Evolutionary conservation across 1,140 invertebrate species (phyloP).

Genomic region (Nasonia longicornis): DNA sequence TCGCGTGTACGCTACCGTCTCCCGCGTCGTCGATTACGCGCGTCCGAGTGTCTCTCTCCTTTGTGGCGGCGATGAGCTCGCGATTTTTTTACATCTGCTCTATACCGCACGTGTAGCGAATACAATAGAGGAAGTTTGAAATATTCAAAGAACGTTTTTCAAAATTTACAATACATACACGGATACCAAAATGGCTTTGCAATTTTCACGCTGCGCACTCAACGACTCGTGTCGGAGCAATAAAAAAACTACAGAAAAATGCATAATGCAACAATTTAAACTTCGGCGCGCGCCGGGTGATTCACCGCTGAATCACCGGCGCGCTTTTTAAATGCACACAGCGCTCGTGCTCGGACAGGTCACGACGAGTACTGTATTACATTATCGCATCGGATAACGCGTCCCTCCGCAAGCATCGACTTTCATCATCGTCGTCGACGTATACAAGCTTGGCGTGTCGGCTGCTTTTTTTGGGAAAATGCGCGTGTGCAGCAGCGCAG

Average conservation of each 20-base stretch:
- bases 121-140: not conserved
- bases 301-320: conserved; percentile 25
- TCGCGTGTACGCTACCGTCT: not conserved
- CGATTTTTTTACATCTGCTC: not conserved
- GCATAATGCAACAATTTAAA: conserved; percentile 7
- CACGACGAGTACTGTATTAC: too few species aligned
- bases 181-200: not conserved
- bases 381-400: too few species aligned
- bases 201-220: not conserved
- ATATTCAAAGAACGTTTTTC: too few species aligned
- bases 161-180: too few species aligned
- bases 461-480: too few species aligned
- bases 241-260: not conserved
- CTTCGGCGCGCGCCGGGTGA: not conserved
- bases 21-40: not conserved
- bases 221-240: too few species aligned
- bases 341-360: not conserved
- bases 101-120: not conserved
- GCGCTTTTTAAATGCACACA: not conserved
- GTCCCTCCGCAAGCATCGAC: too few species aligned
- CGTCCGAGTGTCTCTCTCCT: not conserved
- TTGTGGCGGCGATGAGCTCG: not conserved
- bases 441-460: too few species aligned
- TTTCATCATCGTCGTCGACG: too few species aligned
- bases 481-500: not conserved